phyloP scores from a whole-genome alignment of 2,797 vertebrate genomes.

The Chaetophractus vellerosus region DNA sequence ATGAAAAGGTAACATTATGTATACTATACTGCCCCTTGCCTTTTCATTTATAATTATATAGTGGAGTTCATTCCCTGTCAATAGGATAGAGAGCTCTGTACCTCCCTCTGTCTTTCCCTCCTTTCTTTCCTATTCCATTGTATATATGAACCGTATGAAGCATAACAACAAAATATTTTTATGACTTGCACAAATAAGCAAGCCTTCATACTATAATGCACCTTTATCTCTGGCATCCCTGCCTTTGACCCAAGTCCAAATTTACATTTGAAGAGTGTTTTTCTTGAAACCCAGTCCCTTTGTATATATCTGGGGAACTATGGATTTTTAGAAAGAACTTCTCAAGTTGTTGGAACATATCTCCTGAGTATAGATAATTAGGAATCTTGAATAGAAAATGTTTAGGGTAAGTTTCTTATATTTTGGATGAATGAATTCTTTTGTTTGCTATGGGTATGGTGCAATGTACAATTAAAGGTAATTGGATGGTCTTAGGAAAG shows the following conservation, averaged over 20 bases:
- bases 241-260: not conserved
- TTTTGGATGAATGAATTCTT: slow-evolving; percentile 38
- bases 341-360: slow-evolving; percentile 37
- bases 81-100: not conserved
- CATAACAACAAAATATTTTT: not conserved
- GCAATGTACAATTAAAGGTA: slow-evolving; percentile 82
- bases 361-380: slow-evolving; percentile 53
- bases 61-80: not conserved
- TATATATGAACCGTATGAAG: not conserved
- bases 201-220: not conserved
- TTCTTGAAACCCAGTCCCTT: not conserved
- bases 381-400: slow-evolving; percentile 46
- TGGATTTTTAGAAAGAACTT: not conserved
- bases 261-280: not conserved
- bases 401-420: slow-evolving; percentile 15
- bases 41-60: not conserved
- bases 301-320: not conserved
- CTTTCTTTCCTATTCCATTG: not conserved
- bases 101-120: not conserved
- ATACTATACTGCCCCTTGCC: not conserved
- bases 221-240: not conserved
- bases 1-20: not conserved
- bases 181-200: not conserved
- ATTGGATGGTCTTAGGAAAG: slow-evolving; percentile 82
- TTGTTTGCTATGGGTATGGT: slow-evolving; percentile 77